Conservation (phyloP, 1,140 invertebrate species). For the Leptestheria dahalacensis region DNA sequence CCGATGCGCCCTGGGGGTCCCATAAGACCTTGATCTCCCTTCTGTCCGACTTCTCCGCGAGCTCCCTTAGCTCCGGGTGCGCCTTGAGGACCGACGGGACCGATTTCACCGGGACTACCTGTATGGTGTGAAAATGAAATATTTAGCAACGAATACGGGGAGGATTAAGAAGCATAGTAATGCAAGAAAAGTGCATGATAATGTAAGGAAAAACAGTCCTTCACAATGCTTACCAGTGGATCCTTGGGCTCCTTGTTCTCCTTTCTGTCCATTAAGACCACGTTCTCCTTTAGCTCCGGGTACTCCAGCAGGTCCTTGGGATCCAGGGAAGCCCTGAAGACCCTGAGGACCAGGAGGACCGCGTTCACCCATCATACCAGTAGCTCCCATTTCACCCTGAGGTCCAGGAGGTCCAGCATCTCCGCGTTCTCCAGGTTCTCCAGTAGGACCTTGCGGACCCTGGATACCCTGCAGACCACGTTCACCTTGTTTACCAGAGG, state of each 20-base stretch:
- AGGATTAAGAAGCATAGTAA: no score
- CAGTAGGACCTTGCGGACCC: conserved; percentile 17
- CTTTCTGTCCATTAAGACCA: conserved; percentile 50
- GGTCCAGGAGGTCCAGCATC: conserved; percentile 17
- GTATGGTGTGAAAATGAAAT: no score
- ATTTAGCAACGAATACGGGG: no score
- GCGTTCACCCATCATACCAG: conserved; percentile 48
- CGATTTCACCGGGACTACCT: conserved; percentile 34
- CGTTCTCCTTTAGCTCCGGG: conserved; percentile 56
- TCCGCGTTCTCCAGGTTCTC: conserved; percentile 17
- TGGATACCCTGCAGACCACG: conserved; percentile 16
- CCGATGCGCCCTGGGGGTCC: conserved; percentile 54
- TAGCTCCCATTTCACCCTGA: conserved; percentile 47
- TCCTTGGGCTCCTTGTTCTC: conserved; percentile 42
- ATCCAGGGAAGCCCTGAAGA: conserved; percentile 42
- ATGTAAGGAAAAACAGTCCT: background rate
- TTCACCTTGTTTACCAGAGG: conserved; percentile 31
- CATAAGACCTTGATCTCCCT: conserved; percentile 56
- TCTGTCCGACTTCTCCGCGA: conserved; percentile 51
- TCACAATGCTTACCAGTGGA: conserved; percentile 11
- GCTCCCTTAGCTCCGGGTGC: conserved; percentile 49
- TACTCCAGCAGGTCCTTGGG: conserved; percentile 45
- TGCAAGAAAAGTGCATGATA: no score
- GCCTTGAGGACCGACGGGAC: conserved; percentile 44
- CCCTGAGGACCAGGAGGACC: conserved; percentile 41